A percentile compares a stretch with the other conserved stretches of the same genome.
Evolutionary conservation across 2,113 vertebrate genomes (phyloP).

Genomic region (Motacilla tschutschensis): DNA sequence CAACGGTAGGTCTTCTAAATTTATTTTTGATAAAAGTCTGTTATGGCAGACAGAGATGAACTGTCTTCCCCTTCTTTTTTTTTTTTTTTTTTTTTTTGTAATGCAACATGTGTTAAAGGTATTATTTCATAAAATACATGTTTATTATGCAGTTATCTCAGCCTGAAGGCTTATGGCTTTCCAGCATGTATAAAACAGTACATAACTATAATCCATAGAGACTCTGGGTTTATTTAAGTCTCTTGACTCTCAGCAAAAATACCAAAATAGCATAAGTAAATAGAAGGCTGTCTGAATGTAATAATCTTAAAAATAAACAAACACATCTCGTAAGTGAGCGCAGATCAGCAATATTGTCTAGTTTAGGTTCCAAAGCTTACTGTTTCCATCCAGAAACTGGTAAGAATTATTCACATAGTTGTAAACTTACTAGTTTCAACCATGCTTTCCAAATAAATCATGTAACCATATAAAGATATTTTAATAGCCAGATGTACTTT

Average conservation of each 20-base stretch:
- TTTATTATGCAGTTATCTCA: constrained; percentile 68
- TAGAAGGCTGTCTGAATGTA: constrained; percentile 25
- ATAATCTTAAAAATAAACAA: constrained; percentile 44
- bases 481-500: constrained; percentile 67
- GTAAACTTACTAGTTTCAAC: constrained; percentile 38
- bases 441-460: constrained; percentile 61
- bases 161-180: constrained; percentile 59
- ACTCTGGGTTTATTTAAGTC: constrained; percentile 58
- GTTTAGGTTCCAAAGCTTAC: constrained; percentile 33
- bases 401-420: constrained; percentile 31
- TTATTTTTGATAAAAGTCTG: neutral
- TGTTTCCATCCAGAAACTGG: constrained; percentile 33
- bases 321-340: neutral
- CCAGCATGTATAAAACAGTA: constrained; percentile 56
- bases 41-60: constrained; percentile 18
- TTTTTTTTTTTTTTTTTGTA: too few relatives aligned
- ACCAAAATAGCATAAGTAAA: constrained; percentile 35
- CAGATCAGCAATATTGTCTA: constrained; percentile 22
- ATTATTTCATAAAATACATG: constrained; percentile 65
- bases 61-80: neutral
- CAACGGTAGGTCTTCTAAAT: neutral
- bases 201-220: constrained; percentile 59
- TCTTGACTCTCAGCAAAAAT: constrained; percentile 45
- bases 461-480: constrained; percentile 56
- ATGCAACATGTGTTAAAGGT: constrained; percentile 61